Evolutionary conservation across 2,797 vertebrate genomes (phyloP).

Genomic region (Dermochelys coriacea): DNA sequence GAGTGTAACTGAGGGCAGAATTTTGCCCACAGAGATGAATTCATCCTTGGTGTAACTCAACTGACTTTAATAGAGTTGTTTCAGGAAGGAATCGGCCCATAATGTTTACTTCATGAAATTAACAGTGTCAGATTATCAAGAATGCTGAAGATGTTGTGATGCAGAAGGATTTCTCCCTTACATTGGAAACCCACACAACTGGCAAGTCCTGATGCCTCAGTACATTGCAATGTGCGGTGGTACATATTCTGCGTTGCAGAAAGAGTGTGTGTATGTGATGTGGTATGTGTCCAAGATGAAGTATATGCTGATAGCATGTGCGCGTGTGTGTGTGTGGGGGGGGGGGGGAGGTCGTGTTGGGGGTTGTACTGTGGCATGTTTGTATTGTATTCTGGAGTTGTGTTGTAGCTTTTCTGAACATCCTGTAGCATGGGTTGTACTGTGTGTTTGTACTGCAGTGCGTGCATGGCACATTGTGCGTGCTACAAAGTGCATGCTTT

Average conservation of each 20-base stretch:
- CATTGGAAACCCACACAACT: neutral
- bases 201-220: neutral
- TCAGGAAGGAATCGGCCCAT: neutral
- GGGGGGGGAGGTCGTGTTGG: too few species aligned
- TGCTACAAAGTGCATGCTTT: neutral
- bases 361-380: neutral
- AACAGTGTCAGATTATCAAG: neutral
- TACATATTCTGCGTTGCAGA: neutral
- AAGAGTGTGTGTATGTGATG: neutral
- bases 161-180: neutral
- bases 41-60: neutral
- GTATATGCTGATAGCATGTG: neutral
- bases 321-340: neutral
- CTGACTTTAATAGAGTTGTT: neutral
- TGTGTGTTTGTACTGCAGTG: neutral
- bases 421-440: neutral
- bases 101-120: neutral
- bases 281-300: neutral
- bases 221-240: fast-evolving
- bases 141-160: neutral
- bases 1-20: neutral
- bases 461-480: neutral
- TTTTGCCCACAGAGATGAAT: neutral
- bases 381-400: neutral
- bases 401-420: neutral